These are phyloP conservation scores for Daphoenositta chrysoptera DNA, from an alignment of 2,113 vertebrate species.

Conservation along the genomic window DNA sequence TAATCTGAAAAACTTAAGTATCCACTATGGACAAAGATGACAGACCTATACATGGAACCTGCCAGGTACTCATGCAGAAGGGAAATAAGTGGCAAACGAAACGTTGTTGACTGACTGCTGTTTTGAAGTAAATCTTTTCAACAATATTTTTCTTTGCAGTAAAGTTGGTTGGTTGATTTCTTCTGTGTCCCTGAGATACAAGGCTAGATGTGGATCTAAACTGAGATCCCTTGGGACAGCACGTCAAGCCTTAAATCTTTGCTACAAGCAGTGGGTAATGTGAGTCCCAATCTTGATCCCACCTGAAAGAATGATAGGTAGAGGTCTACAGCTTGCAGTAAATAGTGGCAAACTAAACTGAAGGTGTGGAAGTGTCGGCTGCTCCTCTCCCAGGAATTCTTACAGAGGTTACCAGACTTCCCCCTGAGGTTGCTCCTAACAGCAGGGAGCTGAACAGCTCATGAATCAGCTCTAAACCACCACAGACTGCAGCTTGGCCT, in stretches of 20 bases:
- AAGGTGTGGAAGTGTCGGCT: not conserved
- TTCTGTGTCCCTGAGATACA: not conserved
- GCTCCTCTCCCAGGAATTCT: not conserved
- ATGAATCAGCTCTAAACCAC: conserved; percentile 33
- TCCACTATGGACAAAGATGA: not conserved
- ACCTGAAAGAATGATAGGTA: not conserved
- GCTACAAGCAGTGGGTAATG: not conserved
- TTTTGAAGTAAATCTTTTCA: not conserved
- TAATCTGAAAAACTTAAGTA: not conserved
- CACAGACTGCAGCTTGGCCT: not conserved
- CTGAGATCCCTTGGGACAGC: not conserved
- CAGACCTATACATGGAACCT: not conserved
- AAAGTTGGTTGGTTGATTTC: not conserved
- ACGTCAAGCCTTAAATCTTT: not conserved
- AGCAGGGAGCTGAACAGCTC: not conserved
- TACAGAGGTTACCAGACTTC: not conserved
- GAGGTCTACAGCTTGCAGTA: not conserved
- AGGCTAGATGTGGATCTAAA: not conserved
- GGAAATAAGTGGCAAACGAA: not conserved
- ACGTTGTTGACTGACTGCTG: not conserved
- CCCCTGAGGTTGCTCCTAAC: not conserved
- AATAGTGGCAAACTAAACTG: not conserved
- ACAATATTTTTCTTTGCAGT: not conserved
- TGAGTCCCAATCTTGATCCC: not conserved
- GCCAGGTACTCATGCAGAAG: not conserved